Evolutionary conservation across 35 echinoderm and acorn worm species (phyloP).

Genomic region (Hemicentrotus pulcherrimus): DNA sequence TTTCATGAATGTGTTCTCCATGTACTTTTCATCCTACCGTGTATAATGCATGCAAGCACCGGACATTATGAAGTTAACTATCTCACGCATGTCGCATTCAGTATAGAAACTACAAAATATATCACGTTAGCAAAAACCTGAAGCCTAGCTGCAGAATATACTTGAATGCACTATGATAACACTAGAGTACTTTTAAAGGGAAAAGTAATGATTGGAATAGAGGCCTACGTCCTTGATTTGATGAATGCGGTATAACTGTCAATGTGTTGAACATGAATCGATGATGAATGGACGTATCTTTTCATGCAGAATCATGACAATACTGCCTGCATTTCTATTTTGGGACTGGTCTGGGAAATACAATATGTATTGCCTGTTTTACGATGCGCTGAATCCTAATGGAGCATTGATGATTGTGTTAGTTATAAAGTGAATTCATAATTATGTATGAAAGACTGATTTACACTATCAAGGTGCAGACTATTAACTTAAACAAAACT

Average conservation of each 20-base stretch:
- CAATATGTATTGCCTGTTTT: too few relatives aligned
- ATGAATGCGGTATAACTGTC: not conserved
- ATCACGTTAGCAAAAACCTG: not conserved
- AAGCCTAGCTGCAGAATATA: not conserved
- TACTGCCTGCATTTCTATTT: not conserved
- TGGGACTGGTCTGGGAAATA: too few relatives aligned
- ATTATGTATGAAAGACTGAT: too few relatives aligned
- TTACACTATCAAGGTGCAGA: too few relatives aligned
- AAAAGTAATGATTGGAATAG: not conserved
- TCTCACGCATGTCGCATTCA: not conserved
- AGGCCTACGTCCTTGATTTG: not conserved
- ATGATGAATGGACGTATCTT: not conserved
- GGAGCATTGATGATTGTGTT: too few relatives aligned
- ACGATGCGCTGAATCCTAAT: too few relatives aligned
- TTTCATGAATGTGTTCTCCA: conserved; percentile 15
- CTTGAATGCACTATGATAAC: not conserved
- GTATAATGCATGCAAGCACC: not conserved
- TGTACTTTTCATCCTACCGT: not conserved
- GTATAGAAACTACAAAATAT: not conserved
- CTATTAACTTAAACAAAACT: too few relatives aligned
- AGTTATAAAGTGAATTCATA: too few relatives aligned
- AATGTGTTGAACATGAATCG: not conserved
- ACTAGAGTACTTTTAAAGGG: not conserved
- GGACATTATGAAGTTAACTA: not conserved
- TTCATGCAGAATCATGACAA: not conserved